Base-by-base conservation (phyloP, 2,113 vertebrate species). In the Chamaetylas fuelleborni region DNA sequence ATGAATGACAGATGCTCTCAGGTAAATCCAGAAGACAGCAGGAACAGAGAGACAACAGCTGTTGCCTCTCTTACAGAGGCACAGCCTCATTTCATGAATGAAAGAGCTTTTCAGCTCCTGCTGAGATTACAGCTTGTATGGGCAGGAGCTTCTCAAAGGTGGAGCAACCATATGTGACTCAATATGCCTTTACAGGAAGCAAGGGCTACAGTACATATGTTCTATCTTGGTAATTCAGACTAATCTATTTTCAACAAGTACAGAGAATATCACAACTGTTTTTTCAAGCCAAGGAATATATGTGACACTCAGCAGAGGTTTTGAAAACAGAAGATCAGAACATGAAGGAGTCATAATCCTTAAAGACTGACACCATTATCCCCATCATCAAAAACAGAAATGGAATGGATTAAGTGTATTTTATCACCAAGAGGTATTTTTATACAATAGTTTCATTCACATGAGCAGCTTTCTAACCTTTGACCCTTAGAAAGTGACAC, bases 71-170 rank as follows among this genome's bases (percentile, higher is more conserved):
- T 91, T n/a, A 61, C 51, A 91, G 51, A 28, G 48, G 43, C 53
- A 90, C 29, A 79, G 90, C 29, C 64, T 70, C 33, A 66, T 91
- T 91, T 91, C 45, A 73, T 77, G 80, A 96, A 91, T 92, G 67
- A 77, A 95, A 91, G 50, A 34, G 36, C 36, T 86, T 83, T 72
- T 70, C 83, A 54, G 45, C 81, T 81, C 77, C 72, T 62, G 60
- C 72, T 91, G 89, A 95, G 91, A 92, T 66, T 93, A 88, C 76
- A 92, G 56, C 60, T 87, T 76, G 61, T 61, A 69, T 14, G 62
- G 45, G 28, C 70, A 90, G 43, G 36, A 84, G 48, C 40, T 87
- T 81, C 90, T 79, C 78, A 81, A 85, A 96, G 81, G 84, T 95
- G 70, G 19, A 87, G n/a, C 65, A 80, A 40, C 65, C 81, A 54